Evolutionary conservation across 2,797 vertebrate genomes (phyloP).

Genomic region (Nyctibius grandis): DNA sequence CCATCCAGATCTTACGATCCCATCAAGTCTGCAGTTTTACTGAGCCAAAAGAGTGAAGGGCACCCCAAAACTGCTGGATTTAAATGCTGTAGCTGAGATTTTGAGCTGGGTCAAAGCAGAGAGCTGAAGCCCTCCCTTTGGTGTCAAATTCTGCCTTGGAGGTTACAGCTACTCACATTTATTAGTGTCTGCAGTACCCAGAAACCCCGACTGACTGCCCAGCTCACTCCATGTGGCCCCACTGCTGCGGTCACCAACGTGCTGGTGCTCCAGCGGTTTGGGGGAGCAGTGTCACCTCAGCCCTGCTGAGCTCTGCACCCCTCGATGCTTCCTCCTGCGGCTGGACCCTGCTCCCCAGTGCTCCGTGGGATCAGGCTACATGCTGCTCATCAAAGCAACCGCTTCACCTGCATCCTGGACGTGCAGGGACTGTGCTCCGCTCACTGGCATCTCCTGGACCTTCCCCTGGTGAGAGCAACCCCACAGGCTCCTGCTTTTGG

Average conservation of each 20-base stretch:
- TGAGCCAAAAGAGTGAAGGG: background rate
- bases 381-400: background rate
- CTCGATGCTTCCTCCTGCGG: rapidly evolving
- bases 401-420: background rate
- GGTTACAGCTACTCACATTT: background rate
- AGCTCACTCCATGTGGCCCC: background rate
- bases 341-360: rapidly evolving
- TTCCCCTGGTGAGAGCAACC: background rate
- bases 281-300: background rate
- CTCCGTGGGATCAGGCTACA: rapidly evolving
- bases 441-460: background rate
- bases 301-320: background rate
- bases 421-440: rapidly evolving
- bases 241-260: rapidly evolving
- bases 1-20: background rate
- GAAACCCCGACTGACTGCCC: background rate
- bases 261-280: rapidly evolving
- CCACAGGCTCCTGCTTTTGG: background rate
- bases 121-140: background rate
- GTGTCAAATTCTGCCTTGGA: background rate
- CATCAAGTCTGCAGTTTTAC: background rate
- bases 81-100: background rate
- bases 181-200: background rate
- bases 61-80: background rate
- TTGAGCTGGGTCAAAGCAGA: background rate